These are phyloP conservation scores for Myrmecobius fasciatus DNA, from an alignment of 2,113 vertebrate genomes.

Conservation along the genomic window DNA sequence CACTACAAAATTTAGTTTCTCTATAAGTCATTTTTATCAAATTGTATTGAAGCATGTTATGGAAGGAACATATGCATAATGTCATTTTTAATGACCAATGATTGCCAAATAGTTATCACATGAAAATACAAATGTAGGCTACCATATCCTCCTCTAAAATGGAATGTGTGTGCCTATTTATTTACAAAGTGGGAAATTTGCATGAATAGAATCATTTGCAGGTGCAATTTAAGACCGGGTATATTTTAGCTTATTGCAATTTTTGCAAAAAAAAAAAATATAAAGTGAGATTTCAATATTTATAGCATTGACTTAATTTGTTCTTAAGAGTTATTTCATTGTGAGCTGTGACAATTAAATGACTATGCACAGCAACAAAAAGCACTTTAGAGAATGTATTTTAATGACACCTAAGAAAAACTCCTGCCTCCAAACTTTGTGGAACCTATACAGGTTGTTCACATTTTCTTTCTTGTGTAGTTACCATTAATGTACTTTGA, in stretches of 20 bases:
- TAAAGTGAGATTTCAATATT: neutral
- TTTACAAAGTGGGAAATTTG: neutral
- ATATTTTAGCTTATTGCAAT: neutral
- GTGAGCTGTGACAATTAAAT: neutral
- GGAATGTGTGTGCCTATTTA: neutral
- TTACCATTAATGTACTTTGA: neutral
- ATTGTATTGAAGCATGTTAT: neutral
- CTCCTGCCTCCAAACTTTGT: neutral
- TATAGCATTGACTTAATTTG: neutral
- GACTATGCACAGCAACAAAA: neutral
- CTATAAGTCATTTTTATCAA: neutral
- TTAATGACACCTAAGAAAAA: neutral
- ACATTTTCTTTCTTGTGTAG: neutral
- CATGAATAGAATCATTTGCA: constrained; percentile 2
- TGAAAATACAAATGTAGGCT: neutral
- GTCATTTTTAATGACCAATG: neutral
- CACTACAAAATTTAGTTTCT: no score
- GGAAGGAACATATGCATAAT: neutral
- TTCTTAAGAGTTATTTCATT: neutral
- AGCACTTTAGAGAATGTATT: neutral
- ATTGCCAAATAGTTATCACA: neutral
- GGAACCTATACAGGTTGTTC: neutral
- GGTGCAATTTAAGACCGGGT: neutral
- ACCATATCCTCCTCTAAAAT: neutral
- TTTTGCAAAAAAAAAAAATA: neutral